Percentiles rank a stretch among this genome's conserved stretches.
Conservation (phyloP, 2,113 vertebrate species). For the Empidonax alnorum region DNA sequence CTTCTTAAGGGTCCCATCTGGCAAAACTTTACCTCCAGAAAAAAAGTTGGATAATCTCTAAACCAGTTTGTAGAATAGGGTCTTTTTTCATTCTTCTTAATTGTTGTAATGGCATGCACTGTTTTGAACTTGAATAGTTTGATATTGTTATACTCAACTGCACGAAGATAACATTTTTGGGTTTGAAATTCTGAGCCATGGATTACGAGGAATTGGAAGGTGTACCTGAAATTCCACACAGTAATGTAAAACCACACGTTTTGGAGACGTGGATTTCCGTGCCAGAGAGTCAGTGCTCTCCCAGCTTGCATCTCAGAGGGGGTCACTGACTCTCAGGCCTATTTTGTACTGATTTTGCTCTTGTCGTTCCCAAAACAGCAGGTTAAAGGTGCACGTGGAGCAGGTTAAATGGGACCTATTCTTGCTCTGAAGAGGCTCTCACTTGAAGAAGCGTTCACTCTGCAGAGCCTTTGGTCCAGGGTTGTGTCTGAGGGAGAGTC, state of each 20-base stretch:
- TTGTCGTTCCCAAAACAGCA: background rate
- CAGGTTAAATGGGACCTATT: background rate
- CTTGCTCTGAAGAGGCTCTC: background rate
- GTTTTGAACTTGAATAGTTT: background rate
- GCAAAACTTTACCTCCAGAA: background rate
- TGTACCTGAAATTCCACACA: background rate
- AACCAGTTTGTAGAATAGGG: background rate
- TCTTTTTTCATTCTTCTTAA: background rate
- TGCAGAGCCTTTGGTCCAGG: background rate
- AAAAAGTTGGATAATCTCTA: background rate
- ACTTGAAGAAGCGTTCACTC: background rate
- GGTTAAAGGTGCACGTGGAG: background rate
- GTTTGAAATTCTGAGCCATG: background rate
- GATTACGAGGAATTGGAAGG: background rate
- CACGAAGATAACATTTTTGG: background rate
- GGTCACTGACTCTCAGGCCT: background rate
- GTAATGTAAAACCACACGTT: rapidly evolving
- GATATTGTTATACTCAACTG: background rate
- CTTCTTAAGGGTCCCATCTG: background rate
- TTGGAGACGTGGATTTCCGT: background rate
- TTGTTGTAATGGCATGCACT: background rate
- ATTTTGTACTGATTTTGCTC: background rate
- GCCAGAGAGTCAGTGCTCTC: background rate
- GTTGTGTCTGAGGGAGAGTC: background rate
- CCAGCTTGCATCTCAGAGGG: background rate